These are phyloP conservation scores for Ictalurus furcatus DNA, from an alignment of 2,113 vertebrate genomes.

Conservation along the genomic window DNA sequence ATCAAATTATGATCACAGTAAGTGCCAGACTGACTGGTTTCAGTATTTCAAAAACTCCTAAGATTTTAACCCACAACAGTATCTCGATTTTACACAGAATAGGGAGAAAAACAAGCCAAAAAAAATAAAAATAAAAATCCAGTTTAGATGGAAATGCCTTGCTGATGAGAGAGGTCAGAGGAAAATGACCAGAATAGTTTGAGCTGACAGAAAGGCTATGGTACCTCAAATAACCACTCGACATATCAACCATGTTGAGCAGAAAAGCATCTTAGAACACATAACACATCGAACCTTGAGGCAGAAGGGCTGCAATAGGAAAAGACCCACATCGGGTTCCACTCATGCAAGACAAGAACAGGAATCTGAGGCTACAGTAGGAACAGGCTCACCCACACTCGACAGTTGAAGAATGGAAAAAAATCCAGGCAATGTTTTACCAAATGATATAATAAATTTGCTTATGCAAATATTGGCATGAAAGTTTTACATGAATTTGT, in stretches of 20 bases:
- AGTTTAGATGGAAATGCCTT: background rate
- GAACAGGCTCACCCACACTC: background rate
- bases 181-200: background rate
- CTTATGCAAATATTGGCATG: background rate
- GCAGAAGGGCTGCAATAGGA: background rate
- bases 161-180: background rate
- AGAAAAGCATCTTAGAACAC: background rate
- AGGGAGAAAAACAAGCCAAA: background rate
- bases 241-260: background rate
- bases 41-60: background rate
- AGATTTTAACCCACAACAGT: background rate
- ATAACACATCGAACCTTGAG: background rate
- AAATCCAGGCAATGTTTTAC: background rate
- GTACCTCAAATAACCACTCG: background rate
- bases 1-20: background rate
- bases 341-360: background rate
- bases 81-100: background rate
- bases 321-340: background rate
- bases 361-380: background rate
- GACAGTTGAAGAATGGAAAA: background rate
- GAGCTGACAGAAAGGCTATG: background rate
- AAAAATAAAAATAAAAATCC: background rate
- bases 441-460: background rate
- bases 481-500: background rate
- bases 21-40: background rate